These are phyloP conservation scores for Chironomus riparius DNA, from an alignment of 2,888 invertebrate species.

Conservation along the genomic window DNA sequence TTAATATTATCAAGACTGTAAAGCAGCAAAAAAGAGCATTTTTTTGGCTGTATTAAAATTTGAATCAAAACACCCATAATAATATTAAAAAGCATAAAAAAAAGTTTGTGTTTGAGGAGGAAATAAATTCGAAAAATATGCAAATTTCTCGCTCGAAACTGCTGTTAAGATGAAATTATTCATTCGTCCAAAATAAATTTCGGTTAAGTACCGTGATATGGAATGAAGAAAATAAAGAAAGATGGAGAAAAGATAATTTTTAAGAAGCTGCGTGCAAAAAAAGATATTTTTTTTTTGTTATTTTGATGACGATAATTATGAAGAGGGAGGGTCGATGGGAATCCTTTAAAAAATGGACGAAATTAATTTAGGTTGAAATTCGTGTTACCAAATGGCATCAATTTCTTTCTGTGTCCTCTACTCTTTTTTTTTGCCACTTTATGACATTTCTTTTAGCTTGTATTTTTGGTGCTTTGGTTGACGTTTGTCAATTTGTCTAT, in stretches of 20 bases:
- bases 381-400: conserved; percentile 23
- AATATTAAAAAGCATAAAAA: not conserved
- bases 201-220: not conserved
- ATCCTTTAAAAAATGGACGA: conserved; percentile 15
- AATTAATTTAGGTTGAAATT: conserved; percentile 24
- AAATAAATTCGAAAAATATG: conserved; percentile 24
- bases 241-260: conserved; percentile 11
- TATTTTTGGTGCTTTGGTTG: no score
- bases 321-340: not conserved
- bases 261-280: not conserved
- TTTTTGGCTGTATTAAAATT: not conserved
- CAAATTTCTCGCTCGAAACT: not conserved
- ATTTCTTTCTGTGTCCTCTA: not conserved
- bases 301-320: no score
- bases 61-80: conserved; percentile 2
- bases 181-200: conserved; percentile 21
- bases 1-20: not conserved
- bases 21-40: not conserved
- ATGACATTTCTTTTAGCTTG: not conserved
- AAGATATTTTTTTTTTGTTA: no score
- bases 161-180: conserved; percentile 11
- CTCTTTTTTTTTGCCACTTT: not conserved
- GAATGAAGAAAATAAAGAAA: not conserved
- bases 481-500: no score
- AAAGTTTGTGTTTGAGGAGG: not conserved